Base-by-base conservation (phyloP, 2,888 invertebrate species). In the Andrena minutula region DNA sequence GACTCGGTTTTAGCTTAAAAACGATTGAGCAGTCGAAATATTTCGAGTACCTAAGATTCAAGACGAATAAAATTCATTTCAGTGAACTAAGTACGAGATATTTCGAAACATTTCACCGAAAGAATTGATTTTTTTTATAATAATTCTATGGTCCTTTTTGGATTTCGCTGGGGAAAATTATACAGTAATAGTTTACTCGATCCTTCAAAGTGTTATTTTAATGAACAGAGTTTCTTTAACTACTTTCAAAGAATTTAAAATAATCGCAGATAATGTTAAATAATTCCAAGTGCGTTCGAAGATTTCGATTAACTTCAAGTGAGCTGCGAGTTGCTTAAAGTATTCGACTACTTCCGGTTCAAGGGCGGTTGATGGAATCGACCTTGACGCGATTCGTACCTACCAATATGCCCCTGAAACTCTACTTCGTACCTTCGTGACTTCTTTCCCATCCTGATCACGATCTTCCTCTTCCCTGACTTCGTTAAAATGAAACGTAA, bases 401-500 rank as follows among this genome's bases (percentile, higher is more conserved):
- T 30, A 58, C 12, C 30, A n/a, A 16, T 1, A 4, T 16, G 41
- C 16, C 41, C 8, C 60, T 10, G 7, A 23, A 2, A 4, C 2
- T 70, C 56, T n/a, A 12, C 28, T 20, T 51, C 49, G 28, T 3
- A 60, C 6, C 51, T 28, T 56, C 23, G 60, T 16, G 41, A 49
- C 6, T 28, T 61, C 28, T 32, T 58, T 16, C 41, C 12, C 7
- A 70, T 51, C 49, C 64, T 53, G 61, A 53, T 60, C 71, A 30
- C 20, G 61, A 77, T 71, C 76, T 28, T 75, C 70, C 56, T 53
- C 28, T 32, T 35, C 20, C 20, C 53, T 7, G 61, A 30, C 58
- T 53, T 53, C 41, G 23, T 49, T 10, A 23, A 32, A 66, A 60
- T 68, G 76, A 65, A 89, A 63, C 47, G 64, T 41, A 69, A 63